Evolutionary conservation across 2,797 vertebrate genomes (phyloP).

Genomic region (Tapera naevia): DNA sequence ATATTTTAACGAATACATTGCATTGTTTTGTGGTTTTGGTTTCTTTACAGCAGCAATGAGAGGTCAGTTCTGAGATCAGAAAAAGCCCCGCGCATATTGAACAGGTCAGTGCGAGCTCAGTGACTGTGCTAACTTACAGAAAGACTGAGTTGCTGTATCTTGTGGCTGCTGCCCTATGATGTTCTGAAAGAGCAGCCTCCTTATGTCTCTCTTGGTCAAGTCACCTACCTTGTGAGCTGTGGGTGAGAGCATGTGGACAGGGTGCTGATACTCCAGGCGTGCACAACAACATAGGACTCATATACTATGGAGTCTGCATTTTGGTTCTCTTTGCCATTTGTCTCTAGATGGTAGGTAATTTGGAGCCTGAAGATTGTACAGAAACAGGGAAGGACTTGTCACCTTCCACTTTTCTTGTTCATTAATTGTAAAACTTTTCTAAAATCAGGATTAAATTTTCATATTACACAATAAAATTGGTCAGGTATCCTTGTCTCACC

Average conservation of each 20-base stretch:
- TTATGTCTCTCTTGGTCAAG: not conserved
- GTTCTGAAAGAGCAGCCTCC: not conserved
- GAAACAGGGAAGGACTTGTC: not conserved
- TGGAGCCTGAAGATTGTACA: not conserved
- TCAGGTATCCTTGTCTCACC: not conserved
- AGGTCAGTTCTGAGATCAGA: not conserved
- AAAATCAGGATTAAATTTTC: not conserved
- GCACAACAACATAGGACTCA: not conserved
- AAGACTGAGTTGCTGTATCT: not conserved
- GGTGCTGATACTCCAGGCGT: fast-evolving
- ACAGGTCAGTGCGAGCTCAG: not conserved
- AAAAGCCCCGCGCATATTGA: not conserved
- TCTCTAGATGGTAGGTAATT: not conserved
- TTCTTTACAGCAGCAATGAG: not conserved
- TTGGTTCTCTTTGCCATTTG: not conserved
- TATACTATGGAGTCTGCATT: not conserved
- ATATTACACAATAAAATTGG: not conserved
- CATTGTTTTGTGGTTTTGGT: not conserved
- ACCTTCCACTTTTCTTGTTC: not conserved
- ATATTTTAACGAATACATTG: not conserved
- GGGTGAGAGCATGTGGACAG: not conserved
- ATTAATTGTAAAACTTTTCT: not conserved
- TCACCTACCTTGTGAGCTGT: not conserved
- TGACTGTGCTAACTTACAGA: not conserved
- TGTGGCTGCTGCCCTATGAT: not conserved